Evolutionary conservation across 30 jellyfish, hydroid and myxozoan genomes (phyloP).

Genomic region (Turritopsis rubra): DNA sequence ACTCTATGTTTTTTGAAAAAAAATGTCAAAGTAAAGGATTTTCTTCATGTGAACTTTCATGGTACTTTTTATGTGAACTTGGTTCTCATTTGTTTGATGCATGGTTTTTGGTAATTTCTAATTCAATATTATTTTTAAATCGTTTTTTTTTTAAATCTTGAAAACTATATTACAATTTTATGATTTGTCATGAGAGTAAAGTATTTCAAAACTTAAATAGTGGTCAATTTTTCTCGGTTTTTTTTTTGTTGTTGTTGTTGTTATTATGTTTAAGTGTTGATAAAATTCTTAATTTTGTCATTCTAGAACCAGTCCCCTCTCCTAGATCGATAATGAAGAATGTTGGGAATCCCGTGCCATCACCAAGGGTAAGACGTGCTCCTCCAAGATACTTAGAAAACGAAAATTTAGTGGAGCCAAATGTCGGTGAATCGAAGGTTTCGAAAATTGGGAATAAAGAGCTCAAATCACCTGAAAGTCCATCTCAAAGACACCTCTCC

Average conservation of each 20-base stretch:
- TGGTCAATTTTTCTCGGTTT: background rate
- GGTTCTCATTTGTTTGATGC: no score
- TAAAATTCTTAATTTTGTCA: background rate
- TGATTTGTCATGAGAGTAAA: no score
- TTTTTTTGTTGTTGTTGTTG: background rate
- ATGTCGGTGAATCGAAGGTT: background rate
- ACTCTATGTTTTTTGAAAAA: background rate
- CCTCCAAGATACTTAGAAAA: background rate
- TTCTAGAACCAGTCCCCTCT: background rate
- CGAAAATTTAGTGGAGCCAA: background rate
- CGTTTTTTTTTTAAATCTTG: no score
- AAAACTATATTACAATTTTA: no score
- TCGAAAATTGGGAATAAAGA: background rate
- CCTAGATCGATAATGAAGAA: background rate
- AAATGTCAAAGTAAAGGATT: background rate
- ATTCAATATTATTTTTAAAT: background rate
- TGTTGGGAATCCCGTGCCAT: background rate
- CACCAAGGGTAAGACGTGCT: background rate
- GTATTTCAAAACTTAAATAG: no score
- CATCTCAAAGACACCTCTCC: no score
- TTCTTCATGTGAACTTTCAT: background rate
- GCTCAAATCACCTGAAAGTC: no score
- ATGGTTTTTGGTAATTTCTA: background rate
- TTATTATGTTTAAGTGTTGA: no score
- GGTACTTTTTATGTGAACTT: no score